Conservation (phyloP, 2,797 vertebrate genomes). For the Emydoidea blandingii region DNA sequence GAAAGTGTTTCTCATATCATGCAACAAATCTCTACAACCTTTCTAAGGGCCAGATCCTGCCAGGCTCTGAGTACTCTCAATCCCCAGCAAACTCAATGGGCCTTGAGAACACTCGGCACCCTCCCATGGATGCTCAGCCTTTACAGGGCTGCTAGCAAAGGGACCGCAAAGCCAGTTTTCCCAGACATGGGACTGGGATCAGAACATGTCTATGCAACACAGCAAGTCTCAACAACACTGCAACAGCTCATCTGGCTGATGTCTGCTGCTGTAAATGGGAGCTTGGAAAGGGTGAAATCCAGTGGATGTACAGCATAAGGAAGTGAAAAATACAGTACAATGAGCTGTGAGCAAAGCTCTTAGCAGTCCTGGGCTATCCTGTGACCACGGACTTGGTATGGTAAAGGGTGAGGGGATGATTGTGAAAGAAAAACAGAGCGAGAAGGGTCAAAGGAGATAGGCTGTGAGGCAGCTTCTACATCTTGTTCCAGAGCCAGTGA, state of each 20-base stretch:
- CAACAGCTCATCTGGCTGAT: background rate
- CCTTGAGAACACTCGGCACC: background rate
- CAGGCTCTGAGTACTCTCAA: background rate
- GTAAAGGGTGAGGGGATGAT: background rate
- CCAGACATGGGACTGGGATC: accelerated
- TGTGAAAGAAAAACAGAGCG: background rate
- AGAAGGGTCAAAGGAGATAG: background rate
- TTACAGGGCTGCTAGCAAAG: background rate
- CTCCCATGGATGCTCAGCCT: background rate
- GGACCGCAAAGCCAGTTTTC: background rate
- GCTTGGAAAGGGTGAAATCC: background rate
- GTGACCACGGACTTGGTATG: too few relatives aligned
- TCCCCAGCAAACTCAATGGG: constrained; percentile 6
- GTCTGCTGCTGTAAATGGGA: background rate
- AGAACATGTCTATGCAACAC: background rate
- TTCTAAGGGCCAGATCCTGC: constrained; percentile 3
- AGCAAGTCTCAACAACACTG: background rate
- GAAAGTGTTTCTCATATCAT: constrained; percentile 4
- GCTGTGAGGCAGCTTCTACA: accelerated
- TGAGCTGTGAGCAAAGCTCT: background rate
- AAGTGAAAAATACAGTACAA: background rate
- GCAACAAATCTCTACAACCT: background rate
- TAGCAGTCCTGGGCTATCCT: background rate
- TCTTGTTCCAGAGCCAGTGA: background rate
- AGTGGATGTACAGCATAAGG: background rate